Percentiles rank a stretch among this genome's conserved stretches.
Evolutionary conservation across 2,888 invertebrate genomes (phyloP).

Genomic region (Andricus curvator): DNA sequence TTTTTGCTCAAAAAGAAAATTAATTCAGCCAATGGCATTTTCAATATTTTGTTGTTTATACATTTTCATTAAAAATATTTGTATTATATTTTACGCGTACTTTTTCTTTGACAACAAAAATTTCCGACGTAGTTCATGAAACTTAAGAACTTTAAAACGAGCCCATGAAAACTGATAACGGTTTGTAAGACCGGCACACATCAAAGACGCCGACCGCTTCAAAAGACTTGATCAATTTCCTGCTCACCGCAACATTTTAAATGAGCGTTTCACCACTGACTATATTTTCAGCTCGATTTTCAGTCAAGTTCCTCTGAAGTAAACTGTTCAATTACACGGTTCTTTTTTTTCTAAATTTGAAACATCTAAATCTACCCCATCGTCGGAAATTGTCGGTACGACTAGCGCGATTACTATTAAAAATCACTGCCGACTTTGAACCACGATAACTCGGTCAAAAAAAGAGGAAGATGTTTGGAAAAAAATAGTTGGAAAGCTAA

Average conservation of each 20-base stretch:
- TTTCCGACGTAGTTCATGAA: background rate
- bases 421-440: too few species aligned
- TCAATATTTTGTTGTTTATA: background rate
- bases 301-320: slow-evolving; percentile 19
- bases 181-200: slow-evolving; percentile 22
- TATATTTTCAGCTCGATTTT: slow-evolving; percentile 31
- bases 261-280: slow-evolving; percentile 11
- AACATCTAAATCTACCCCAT: background rate
- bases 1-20: too few species aligned
- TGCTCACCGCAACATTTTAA: slow-evolving; percentile 39
- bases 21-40: background rate
- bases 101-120: background rate
- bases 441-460: too few species aligned
- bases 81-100: background rate
- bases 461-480: too few species aligned
- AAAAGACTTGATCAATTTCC: slow-evolving; percentile 37
- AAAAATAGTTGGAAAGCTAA: too few species aligned
- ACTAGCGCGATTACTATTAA: too few species aligned
- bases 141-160: slow-evolving; percentile 15
- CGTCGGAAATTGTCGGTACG: too few species aligned
- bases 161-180: slow-evolving; percentile 35
- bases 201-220: slow-evolving; percentile 31
- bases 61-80: background rate
- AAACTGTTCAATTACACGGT: background rate
- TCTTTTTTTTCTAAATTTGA: background rate